Base-by-base conservation (phyloP, 2,113 vertebrate genomes). In the Eurystomus gularis region DNA sequence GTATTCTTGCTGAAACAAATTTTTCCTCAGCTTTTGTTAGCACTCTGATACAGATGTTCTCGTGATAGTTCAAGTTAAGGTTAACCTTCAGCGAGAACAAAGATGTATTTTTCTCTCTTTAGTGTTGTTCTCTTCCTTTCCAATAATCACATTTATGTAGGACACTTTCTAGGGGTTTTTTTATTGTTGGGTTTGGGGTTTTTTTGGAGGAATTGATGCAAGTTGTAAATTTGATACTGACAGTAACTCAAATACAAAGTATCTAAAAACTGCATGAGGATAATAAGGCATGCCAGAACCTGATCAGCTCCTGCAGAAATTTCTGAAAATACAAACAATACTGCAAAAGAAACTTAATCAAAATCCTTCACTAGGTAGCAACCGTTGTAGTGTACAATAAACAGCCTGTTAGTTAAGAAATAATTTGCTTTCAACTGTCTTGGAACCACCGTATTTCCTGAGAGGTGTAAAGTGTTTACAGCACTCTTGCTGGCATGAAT, bases 91-190 rank as follows among this genome's bases (percentile, higher is more conserved):
- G 29, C 15, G 42, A 42, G 42, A 33, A 11, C 2, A 4, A 52
- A 70, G 15, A 13, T 13, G 4, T 14, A 0, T 83, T 42, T 65
- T 71, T 42, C 23, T 52, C 6, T 68, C 11, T 33, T 24, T 5
- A 2, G 6, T 11, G 20, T 3, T 40, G 16, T n/a, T 86, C 17
- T 37, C 6, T 60, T 40, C 15, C 6, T 49, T 86, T 52, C 23
- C 2, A 3, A 24, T 19, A n/a, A 9, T 35, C 6, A 6, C 1
- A 10, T 17, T 35, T 28, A 14, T 2, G 1, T 5, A 31, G 48
- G 9, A 31, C 7, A 24, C 40, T 55, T 52, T 33, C 6, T 42
- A n/a, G n/a, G n/a, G 29, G 6, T 2, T 31, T n/a, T 55, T 49
- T 60, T 49, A 14, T n/a, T 8, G 11, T 8, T 51, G 14, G 24